Conservation (phyloP, 2,888 invertebrate species). For the Acrocera orbiculus region DNA sequence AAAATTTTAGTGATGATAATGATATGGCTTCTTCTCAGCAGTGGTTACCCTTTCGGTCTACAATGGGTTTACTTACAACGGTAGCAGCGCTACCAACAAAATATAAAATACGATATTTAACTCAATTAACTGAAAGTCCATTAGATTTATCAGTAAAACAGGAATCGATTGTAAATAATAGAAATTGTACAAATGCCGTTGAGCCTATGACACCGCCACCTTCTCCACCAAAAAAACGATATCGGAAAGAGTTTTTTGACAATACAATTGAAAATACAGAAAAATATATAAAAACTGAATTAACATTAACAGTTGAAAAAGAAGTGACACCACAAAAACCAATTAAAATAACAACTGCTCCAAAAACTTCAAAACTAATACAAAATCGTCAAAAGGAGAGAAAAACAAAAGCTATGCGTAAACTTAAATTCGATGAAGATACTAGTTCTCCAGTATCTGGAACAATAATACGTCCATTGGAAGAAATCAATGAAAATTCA, state of each 20-base stretch:
- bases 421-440: conserved; percentile 79
- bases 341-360: conserved; percentile 21
- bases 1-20: conserved; percentile 6
- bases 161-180: neutral
- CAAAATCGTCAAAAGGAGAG: conserved; percentile 19
- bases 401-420: conserved; percentile 44
- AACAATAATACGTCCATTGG: conserved; percentile 72
- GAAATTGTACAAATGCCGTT: conserved; percentile 1
- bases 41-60: conserved; percentile 6
- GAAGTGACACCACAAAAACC: conserved; percentile 23
- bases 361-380: conserved; percentile 21
- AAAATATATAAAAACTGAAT: conserved; percentile 17
- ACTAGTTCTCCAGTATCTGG: conserved; percentile 88
- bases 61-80: conserved; percentile 27
- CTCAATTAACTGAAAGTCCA: conserved; percentile 34
- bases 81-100: conserved; percentile 30
- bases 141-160: conserved; percentile 57
- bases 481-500: conserved; percentile 60
- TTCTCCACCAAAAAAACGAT: conserved; percentile 42
- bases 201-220: conserved; percentile 61
- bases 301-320: conserved; percentile 13
- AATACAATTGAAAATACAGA: conserved; percentile 1
- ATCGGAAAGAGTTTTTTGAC: conserved; percentile 10
- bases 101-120: conserved; percentile 29
- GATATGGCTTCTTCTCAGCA: conserved; percentile 10